Conservation (phyloP, 2,888 invertebrate genomes). For the Plebejus argus region DNA sequence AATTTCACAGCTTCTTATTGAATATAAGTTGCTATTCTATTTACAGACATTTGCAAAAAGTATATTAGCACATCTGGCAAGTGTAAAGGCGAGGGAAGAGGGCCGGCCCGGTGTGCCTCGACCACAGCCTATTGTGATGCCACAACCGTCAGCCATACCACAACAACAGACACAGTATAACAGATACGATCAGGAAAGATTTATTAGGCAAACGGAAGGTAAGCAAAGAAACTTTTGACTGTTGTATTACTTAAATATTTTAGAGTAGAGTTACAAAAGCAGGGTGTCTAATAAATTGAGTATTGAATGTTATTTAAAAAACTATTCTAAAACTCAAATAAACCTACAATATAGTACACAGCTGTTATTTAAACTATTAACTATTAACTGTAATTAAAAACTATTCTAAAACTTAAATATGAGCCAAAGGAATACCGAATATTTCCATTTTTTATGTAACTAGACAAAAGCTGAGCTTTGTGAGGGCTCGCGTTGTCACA, state of each 20-base stretch:
- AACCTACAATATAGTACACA: too few species aligned
- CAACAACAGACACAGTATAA: conserved; percentile 92
- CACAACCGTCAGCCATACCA: conserved; percentile 84
- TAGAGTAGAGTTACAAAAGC: too few species aligned
- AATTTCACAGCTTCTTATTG: background rate
- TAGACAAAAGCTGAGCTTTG: too few species aligned
- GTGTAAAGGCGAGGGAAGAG: conserved; percentile 96
- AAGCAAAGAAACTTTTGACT: conserved; percentile 32
- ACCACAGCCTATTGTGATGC: conserved; percentile 80
- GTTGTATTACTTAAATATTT: too few species aligned
- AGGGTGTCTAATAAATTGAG: too few species aligned
- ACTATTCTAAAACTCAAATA: too few species aligned
- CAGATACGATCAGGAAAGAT: conserved; percentile 99
- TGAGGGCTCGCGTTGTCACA: too few species aligned
- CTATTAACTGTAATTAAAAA: too few species aligned
- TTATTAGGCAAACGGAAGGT: conserved; percentile 95
- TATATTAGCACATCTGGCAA: conserved; percentile 93
- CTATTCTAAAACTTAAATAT: too few species aligned
- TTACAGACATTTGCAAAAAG: conserved; percentile 93
- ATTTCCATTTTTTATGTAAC: too few species aligned
- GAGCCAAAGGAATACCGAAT: too few species aligned
- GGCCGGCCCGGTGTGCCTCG: conserved; percentile 82
- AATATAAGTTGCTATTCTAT: conserved; percentile 33
- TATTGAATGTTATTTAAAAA: background rate
- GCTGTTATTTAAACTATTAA: too few species aligned